These are phyloP conservation scores for Chromis chromis DNA, from an alignment of 2,797 vertebrate genomes.

Conservation along the genomic window DNA sequence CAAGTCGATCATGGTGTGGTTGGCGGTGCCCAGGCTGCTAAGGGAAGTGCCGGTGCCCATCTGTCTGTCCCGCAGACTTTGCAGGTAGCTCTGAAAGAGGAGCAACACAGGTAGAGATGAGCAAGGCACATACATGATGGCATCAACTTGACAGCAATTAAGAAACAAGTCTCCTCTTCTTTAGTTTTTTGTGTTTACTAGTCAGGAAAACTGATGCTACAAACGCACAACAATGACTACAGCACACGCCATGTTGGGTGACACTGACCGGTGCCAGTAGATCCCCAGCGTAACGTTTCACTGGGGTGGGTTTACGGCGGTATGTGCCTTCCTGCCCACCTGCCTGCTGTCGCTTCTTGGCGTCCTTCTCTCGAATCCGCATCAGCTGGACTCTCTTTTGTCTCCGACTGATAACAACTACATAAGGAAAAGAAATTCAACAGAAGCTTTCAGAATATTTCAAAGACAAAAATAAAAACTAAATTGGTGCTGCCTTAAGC, in stretches of 20 bases:
- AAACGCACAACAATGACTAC: slow-evolving; percentile 34
- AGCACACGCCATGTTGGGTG: slow-evolving; percentile 69
- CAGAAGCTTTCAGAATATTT: not conserved
- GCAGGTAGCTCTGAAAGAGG: slow-evolving; percentile 87
- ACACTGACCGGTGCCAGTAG: slow-evolving; percentile 90
- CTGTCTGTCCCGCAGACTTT: slow-evolving; percentile 89
- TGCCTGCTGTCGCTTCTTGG: slow-evolving; percentile 87
- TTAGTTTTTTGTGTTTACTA: not conserved
- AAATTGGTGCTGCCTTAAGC: no score
- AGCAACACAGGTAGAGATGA: slow-evolving; percentile 17
- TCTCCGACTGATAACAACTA: slow-evolving; percentile 86
- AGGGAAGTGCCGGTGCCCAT: slow-evolving; percentile 85
- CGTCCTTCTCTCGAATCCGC: slow-evolving; percentile 88
- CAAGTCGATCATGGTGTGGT: slow-evolving; percentile 85
- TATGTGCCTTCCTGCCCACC: slow-evolving; percentile 86
- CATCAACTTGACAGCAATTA: not conserved
- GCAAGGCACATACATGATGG: not conserved
- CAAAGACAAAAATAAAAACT: not conserved
- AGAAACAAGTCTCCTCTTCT: not conserved
- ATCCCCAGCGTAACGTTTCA: slow-evolving; percentile 87
- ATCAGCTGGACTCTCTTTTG: slow-evolving; percentile 90
- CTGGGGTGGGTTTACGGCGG: slow-evolving; percentile 84
- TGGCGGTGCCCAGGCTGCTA: slow-evolving; percentile 84
- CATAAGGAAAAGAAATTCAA: slow-evolving; percentile 1
- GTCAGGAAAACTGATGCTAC: not conserved